Evolutionary conservation across 2,797 vertebrate genomes (phyloP).

Genomic region (Pterois miles): DNA sequence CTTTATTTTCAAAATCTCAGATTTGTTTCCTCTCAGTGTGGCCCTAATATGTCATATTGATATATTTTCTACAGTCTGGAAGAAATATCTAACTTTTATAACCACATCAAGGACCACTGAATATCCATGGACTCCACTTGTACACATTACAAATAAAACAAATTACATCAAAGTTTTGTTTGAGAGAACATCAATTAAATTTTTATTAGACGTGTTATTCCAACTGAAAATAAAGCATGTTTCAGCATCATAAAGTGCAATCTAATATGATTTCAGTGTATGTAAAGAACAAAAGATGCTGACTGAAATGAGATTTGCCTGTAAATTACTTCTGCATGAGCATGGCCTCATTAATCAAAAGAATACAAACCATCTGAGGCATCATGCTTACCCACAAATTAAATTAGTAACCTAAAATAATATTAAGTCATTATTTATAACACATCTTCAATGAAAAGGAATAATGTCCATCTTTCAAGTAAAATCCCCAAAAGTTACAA

Average conservation of each 20-base stretch:
- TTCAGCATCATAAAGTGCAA: conserved; percentile 74
- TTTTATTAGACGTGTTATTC: conserved; percentile 51
- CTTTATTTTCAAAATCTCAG: too few species aligned
- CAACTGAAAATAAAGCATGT: conserved; percentile 32
- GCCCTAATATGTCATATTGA: too few species aligned
- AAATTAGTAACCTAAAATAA: conserved; percentile 35
- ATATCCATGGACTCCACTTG: neutral
- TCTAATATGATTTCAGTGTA: conserved; percentile 32
- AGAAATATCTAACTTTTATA: neutral
- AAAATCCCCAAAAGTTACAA: conserved; percentile 17
- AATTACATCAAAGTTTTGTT: neutral
- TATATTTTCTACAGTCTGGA: too few species aligned
- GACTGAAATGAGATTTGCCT: neutral
- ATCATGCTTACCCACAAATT: neutral
- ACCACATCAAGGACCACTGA: neutral
- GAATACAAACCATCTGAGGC: neutral
- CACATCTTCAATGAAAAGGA: neutral
- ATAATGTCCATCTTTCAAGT: conserved; percentile 30
- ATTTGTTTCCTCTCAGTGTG: too few species aligned
- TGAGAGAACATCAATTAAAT: neutral
- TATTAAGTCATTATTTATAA: neutral
- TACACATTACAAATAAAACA: neutral
- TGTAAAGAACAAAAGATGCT: conserved; percentile 21
- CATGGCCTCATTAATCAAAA: conserved; percentile 2
- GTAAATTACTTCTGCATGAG: neutral